Base-by-base conservation (phyloP, 2,113 vertebrate genomes). In the Osmerus mordax region DNA sequence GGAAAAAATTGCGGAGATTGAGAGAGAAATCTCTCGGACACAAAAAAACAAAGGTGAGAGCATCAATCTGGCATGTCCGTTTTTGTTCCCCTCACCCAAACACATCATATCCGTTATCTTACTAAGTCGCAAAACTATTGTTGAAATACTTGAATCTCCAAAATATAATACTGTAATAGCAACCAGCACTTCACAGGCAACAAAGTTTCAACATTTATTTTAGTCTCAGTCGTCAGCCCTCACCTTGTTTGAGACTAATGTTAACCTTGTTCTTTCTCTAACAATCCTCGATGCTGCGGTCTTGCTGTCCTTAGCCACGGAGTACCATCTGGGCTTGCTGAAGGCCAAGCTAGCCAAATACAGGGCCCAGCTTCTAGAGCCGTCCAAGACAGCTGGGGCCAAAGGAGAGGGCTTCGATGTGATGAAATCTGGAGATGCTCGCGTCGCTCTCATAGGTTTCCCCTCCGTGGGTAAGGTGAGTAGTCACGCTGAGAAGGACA, bases 331-430 rank as follows among this genome's bases (percentile, higher is more conserved):
- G 14, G 97, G 97, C 62, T 89, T 99, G 86, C 92, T 99, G 76
- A 99, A 99, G 83, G 97, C 97, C 29, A 99, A 99, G 72, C 91
- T 99, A 3, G 97, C 97, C 2, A 99, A 99, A 51, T 99, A 99
- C 87, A 92, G 97, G 89, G 92, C 96, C 68, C 97, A 99, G 84
- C 90, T 99, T 21, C 85, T 99, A 61, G 97, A 99, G 70, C 97
- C 97, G 0, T 95, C 97, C 71, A 99, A 99, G 69, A 94, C 96
- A 0, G 90, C 95, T 0, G 93, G 95, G 0, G 93, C 91, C 1
- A 99, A 99, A 91, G 97, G 97, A 5, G 97, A 99, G 77, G 97
- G 97, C 78, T 99, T 99, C 0, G 97, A 99, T 94, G 97, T 99
- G 55, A 99, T 99, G 97, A 99, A 99, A 91, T 99, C 97, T 2